Evolutionary conservation across 2,113 vertebrate genomes (phyloP).

Genomic region (human): DNA sequence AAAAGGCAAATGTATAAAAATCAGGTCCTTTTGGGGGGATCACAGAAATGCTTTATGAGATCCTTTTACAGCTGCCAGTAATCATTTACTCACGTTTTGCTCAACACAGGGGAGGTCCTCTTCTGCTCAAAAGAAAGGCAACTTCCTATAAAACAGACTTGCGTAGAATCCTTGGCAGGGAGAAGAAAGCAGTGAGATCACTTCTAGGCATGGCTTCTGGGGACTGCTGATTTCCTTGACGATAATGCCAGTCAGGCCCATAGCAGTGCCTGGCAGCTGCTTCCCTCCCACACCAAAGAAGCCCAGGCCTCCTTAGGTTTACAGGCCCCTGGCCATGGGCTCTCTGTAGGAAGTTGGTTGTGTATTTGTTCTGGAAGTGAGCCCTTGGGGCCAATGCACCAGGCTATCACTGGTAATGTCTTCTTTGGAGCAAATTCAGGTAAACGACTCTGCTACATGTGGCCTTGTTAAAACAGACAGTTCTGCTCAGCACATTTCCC

Average conservation of each 20-base stretch:
- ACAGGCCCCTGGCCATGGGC: not conserved
- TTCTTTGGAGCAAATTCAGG: not conserved
- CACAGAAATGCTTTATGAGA: not conserved
- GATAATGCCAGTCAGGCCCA: too few species aligned
- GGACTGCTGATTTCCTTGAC: not conserved
- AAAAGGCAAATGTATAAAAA: conserved; percentile 31
- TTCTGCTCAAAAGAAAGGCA: conserved; percentile 29
- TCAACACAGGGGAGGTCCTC: not conserved
- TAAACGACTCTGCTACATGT: not conserved
- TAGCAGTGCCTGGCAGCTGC: not conserved
- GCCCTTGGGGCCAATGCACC: not conserved
- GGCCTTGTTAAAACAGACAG: not conserved
- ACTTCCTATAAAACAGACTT: not conserved
- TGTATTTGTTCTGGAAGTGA: not conserved
- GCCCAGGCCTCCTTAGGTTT: not conserved
- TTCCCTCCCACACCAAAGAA: not conserved
- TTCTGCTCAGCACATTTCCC: not conserved
- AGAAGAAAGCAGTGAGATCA: not conserved
- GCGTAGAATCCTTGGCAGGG: not conserved
- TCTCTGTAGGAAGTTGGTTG: not conserved
- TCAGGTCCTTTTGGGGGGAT: not conserved
- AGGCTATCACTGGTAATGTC: not conserved
- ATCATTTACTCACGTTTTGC: conserved; percentile 15
- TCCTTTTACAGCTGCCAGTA: not conserved
- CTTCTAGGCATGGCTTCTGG: not conserved